Evolutionary conservation across 2,888 invertebrate genomes (phyloP), one percentile per base, ranked within the genome.

Genomic region (Siphlonurus alternatus): DNA sequence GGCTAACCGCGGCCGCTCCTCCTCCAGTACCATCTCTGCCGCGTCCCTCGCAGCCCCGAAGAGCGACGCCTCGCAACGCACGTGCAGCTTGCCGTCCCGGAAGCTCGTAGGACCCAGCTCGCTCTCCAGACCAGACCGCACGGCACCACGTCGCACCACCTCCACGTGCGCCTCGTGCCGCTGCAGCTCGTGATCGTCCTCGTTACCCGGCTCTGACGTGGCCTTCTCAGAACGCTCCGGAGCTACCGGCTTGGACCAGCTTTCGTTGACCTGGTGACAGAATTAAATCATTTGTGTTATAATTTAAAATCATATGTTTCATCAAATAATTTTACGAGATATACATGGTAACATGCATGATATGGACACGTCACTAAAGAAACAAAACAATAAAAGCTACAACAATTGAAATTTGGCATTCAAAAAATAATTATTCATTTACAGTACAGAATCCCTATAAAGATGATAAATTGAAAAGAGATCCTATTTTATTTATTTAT

Each of bases 21-120:
- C 70, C 61, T 70, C 70, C 59, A 70, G 67, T 15, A 53, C 24
- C 66, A 66, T 67, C 65, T 67, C 67, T 20, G 64, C 64, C 7
- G 64, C 59, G 15, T 64, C 64, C n/a, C 64, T 64, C 60, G 60
- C 59, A 25, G 66, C 66, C 51, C 69, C 69, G 67, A 68, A 70
- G 59, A 70, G 68, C 59, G 67, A 68, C 23, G 68, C 70, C 60
- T 69, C 68, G 61, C 70, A 70, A 65, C 70, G 69, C 61, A 70
- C 65, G 63, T 70, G 69, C 51, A 69, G 67, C 23, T 61, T 54
- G 18, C 65, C 65, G 59, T 65, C 62, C n/a, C 59, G 23, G 59
- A 65, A 65, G 56, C 61, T 56, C 5, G 65, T 51, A 2, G 56
- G 61, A 22, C 61, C 65, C 1, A 65, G 38, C 7, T 65, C 65